These are phyloP conservation scores for Ruditapes philippinarum DNA, from an alignment of 1,140 invertebrate species.

Conservation along the genomic window DNA sequence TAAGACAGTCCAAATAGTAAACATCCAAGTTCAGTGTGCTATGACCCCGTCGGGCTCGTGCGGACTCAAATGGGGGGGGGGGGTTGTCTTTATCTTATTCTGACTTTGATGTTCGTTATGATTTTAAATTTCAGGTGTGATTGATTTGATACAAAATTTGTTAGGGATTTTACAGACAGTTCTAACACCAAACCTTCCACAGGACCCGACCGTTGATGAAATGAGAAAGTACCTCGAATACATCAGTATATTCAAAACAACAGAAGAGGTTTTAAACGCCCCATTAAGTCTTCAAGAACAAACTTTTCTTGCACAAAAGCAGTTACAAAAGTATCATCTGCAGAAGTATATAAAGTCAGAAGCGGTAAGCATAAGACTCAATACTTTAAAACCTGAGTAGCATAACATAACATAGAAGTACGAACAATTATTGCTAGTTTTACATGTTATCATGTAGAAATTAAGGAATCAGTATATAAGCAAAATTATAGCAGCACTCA, in stretches of 20 bases:
- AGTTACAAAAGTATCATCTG: conserved; percentile 57
- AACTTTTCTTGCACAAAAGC: conserved; percentile 62
- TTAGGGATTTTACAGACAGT: conserved; percentile 27
- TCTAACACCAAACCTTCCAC: conserved; percentile 56
- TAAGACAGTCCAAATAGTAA: too few relatives aligned
- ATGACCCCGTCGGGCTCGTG: too few relatives aligned
- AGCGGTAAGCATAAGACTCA: conserved; percentile 52
- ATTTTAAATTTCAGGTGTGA: conserved; percentile 37
- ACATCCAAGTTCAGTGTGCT: too few relatives aligned
- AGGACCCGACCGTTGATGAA: conserved; percentile 61
- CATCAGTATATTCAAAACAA: conserved; percentile 44
- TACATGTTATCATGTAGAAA: too few relatives aligned
- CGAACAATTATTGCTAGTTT: too few relatives aligned
- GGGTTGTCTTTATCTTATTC: too few relatives aligned
- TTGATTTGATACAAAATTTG: conserved; percentile 27
- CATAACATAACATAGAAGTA: too few relatives aligned
- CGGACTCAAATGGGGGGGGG: too few relatives aligned
- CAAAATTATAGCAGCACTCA: too few relatives aligned
- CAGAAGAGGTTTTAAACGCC: not conserved
- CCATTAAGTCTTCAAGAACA: conserved; percentile 54
- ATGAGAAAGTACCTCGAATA: conserved; percentile 61
- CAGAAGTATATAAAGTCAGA: conserved; percentile 49
- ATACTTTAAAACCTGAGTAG: too few relatives aligned
- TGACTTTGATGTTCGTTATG: too few relatives aligned
- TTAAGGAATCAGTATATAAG: too few relatives aligned